Percentiles rank a stretch among this genome's conserved stretches.
These are phyloP conservation scores for Antechinus stuartii DNA, from an alignment of 2,113 vertebrate species.

Conservation along the genomic window DNA sequence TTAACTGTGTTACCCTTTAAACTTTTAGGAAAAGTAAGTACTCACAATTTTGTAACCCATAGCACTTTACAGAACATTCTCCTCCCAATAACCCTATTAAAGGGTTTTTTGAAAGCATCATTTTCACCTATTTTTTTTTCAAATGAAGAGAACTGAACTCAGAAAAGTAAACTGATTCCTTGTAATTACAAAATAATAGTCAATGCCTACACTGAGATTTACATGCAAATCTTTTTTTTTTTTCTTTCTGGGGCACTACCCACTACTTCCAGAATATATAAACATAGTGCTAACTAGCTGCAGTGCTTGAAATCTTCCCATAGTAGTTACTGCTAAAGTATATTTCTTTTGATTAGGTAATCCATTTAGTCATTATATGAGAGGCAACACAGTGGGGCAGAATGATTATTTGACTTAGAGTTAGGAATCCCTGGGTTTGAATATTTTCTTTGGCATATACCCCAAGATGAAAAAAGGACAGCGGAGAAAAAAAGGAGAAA, in stretches of 20 bases:
- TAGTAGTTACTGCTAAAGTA: no score
- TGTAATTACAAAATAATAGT: not conserved
- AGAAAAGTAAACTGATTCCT: not conserved
- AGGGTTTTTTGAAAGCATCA: not conserved
- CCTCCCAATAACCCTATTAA: not conserved
- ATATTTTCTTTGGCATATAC: no score
- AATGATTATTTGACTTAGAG: no score
- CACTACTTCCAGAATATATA: not conserved
- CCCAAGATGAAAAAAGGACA: not conserved
- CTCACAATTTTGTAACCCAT: not conserved
- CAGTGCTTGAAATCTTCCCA: no score
- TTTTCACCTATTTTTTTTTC: not conserved
- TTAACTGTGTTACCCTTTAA: not conserved
- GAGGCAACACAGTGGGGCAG: no score
- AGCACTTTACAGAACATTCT: not conserved
- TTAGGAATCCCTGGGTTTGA: no score
- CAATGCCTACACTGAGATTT: not conserved
- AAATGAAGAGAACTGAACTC: not conserved
- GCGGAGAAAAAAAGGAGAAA: not conserved
- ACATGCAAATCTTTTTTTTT: not conserved
- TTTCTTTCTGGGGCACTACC: not conserved
- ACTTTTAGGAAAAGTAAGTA: not conserved
- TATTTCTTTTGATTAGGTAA: no score
- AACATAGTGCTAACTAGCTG: no score
- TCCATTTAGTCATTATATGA: no score